Evolutionary conservation across 2,797 vertebrate genomes (phyloP).

Genomic region (Cyclura pinguis): DNA sequence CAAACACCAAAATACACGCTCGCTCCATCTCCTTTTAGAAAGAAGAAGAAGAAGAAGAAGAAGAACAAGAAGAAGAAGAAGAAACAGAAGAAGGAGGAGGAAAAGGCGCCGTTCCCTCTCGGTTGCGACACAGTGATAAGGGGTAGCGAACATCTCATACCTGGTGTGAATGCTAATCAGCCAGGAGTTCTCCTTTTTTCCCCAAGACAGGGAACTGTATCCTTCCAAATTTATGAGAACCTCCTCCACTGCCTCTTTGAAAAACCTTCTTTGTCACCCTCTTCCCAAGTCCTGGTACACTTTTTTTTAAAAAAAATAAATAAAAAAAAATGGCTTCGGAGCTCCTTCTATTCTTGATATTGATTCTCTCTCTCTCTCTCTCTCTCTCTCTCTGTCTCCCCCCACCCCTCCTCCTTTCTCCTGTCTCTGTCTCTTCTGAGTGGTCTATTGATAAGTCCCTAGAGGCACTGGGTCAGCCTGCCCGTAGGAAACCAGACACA

Average conservation of each 20-base stretch:
- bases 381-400: conserved; percentile 26
- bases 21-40: conserved; percentile 70
- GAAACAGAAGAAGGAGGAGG: not conserved
- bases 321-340: conserved; percentile 83
- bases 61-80: not conserved
- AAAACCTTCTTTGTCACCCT: conserved; percentile 86
- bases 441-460: conserved; percentile 99
- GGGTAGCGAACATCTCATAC: conserved; percentile 98
- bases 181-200: conserved; percentile 93
- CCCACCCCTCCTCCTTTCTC: conserved; percentile 71
- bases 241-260: conserved; percentile 89
- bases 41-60: not conserved
- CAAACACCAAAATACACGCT: conserved; percentile 79
- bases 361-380: conserved; percentile 81
- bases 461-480: conserved; percentile 97
- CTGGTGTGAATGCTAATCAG: conserved; percentile 99
- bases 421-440: conserved; percentile 95
- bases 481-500: conserved; percentile 99
- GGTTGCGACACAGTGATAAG: conserved; percentile 95
- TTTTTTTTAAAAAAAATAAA: conserved; percentile 79
- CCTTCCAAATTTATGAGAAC: conserved; percentile 99
- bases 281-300: conserved; percentile 86
- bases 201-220: conserved; percentile 97
- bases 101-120: conserved; percentile 86
- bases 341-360: conserved; percentile 86